phyloP scores from a whole-genome alignment of 2,797 vertebrate genomes.

The Percopsis omiscomaycus region DNA sequence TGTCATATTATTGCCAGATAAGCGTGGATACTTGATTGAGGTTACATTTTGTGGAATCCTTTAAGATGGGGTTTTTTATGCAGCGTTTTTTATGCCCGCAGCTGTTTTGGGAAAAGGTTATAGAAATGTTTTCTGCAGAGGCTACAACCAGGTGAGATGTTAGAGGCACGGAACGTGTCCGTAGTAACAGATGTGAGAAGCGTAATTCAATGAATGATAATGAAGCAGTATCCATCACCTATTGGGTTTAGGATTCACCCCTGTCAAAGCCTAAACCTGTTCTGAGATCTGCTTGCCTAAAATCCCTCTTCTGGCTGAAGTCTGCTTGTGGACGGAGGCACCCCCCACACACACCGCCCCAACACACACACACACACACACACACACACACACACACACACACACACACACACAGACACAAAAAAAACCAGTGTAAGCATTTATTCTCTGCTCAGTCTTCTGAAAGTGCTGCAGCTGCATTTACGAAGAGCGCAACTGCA shows the following conservation, averaged over 20 bases:
- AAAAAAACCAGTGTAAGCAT: conserved; percentile 73
- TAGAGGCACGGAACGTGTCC: conserved; percentile 38
- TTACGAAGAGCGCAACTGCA: conserved; percentile 75
- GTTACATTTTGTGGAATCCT: conserved; percentile 26
- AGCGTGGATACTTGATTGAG: conserved; percentile 26
- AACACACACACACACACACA: conserved; percentile 5
- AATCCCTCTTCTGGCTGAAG: conserved; percentile 65
- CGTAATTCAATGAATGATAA: conserved; percentile 65
- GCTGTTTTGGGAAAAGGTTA: conserved; percentile 63
- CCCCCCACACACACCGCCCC: conserved; percentile 24
- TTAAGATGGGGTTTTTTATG: conserved; percentile 57
- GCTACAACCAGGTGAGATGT: conserved; percentile 58
- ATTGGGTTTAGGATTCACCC: conserved; percentile 47
- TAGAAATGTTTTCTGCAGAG: conserved; percentile 67
- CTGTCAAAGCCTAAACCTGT: conserved; percentile 59
- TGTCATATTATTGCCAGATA: conserved; percentile 20
- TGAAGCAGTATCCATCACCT: conserved; percentile 60
- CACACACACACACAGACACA: not conserved
- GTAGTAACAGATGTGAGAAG: conserved; percentile 48
- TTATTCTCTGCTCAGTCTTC: conserved; percentile 73
- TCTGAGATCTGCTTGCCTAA: conserved; percentile 62
- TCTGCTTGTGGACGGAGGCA: conserved; percentile 56
- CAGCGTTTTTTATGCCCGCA: conserved; percentile 65
- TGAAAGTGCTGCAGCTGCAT: conserved; percentile 83
- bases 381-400: not conserved